phyloP scores from a whole-genome alignment of 2,797 vertebrate species.

The Lutjanus argentimaculatus region DNA sequence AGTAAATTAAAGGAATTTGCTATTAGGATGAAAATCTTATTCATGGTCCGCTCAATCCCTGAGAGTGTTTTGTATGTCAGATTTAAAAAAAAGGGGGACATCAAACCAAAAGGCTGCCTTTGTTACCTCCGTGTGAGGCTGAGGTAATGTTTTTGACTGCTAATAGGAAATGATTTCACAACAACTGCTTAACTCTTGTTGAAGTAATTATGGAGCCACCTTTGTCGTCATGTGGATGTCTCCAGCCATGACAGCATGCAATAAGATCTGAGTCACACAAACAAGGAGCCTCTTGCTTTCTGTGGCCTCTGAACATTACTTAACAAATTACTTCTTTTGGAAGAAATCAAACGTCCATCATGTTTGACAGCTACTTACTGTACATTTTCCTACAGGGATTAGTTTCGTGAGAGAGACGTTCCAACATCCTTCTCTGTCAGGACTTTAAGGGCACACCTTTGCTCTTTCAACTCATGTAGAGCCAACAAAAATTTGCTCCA shows the following conservation, averaged over 20 bases:
- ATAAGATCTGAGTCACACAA: slow-evolving; percentile 9
- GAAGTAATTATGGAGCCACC: background rate
- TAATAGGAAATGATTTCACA: slow-evolving; percentile 3
- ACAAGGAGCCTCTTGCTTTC: background rate
- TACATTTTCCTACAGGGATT: background rate
- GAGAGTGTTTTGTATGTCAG: background rate
- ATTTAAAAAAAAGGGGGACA: background rate
- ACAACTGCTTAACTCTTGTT: background rate
- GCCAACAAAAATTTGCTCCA: background rate
- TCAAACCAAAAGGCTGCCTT: background rate
- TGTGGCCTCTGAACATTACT: background rate
- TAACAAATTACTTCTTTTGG: background rate
- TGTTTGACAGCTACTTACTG: background rate
- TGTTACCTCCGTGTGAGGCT: background rate
- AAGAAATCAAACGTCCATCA: background rate
- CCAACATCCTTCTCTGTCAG: background rate
- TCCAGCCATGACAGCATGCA: background rate
- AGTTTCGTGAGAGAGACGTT: background rate
- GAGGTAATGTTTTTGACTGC: background rate
- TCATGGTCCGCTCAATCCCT: background rate
- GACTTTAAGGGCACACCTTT: slow-evolving; percentile 5
- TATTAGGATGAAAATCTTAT: background rate
- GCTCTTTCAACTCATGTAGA: background rate
- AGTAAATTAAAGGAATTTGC: background rate
- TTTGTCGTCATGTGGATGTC: slow-evolving; percentile 3